phyloP scores from a whole-genome alignment of 2,888 invertebrate species.

The Abrostola tripartita region DNA sequence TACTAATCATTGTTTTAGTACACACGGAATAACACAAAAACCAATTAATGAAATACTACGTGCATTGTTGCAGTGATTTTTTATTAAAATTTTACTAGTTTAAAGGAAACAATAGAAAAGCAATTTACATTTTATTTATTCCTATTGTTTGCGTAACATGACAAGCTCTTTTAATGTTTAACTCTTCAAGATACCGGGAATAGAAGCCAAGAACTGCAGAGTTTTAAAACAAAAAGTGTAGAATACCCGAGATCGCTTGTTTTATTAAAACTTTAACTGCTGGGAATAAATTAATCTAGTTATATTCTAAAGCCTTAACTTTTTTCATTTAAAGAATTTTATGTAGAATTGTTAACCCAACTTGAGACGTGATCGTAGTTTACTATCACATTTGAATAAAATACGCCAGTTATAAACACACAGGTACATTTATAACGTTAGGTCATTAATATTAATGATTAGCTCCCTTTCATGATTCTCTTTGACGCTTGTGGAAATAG shows the following conservation, averaged over 20 bases:
- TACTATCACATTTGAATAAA: slow-evolving; percentile 25
- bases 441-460: slow-evolving; percentile 45
- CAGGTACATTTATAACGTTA: slow-evolving; percentile 17
- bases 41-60: slow-evolving; percentile 1
- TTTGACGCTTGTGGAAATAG: slow-evolving; percentile 10
- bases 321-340: slow-evolving; percentile 49
- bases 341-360: slow-evolving; percentile 13
- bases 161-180: slow-evolving; percentile 49
- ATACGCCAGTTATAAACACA: slow-evolving; percentile 30
- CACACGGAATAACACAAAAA: slow-evolving; percentile 40
- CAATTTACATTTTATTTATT: slow-evolving; percentile 38
- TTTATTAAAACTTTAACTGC: slow-evolving; percentile 69
- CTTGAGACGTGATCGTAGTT: slow-evolving; percentile 3
- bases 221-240: slow-evolving; percentile 70
- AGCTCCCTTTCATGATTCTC: slow-evolving; percentile 20
- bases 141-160: slow-evolving; percentile 54
- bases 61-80: not conserved
- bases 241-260: slow-evolving; percentile 68
- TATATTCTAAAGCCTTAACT: slow-evolving; percentile 56
- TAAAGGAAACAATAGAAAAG: slow-evolving; percentile 20
- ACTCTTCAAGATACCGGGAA: slow-evolving; percentile 52
- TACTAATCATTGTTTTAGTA: slow-evolving; percentile 72
- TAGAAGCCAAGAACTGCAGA: slow-evolving; percentile 61
- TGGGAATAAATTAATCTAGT: slow-evolving; percentile 65
- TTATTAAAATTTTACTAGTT: not conserved